Base-by-base conservation (phyloP, 1,140 invertebrate genomes). In the Ceratina japonica region DNA sequence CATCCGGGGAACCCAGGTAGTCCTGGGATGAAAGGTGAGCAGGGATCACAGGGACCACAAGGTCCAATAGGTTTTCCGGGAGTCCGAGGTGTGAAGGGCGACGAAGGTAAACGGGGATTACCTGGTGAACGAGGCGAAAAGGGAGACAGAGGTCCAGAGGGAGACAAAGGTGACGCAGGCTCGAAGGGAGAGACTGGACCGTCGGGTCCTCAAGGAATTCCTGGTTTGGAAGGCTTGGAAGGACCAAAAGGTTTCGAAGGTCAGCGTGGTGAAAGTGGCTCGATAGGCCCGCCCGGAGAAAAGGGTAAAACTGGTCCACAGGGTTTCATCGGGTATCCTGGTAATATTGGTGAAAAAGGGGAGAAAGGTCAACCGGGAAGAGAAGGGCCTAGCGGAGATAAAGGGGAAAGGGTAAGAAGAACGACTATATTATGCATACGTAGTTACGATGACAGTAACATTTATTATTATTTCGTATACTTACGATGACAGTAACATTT, bases 231-330 rank as follows among this genome's bases (percentile, higher is more conserved):
- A 93, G 97, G 97, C n/a, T 95, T 96, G 7, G 96, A 97, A 93
- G 97, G 97, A 62, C 94, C 96, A 73, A 97, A 97, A 94, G 96
- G 96, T 63, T 94, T 96, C 7, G 96, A 97, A 93, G 97, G 97
- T 20, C 94, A 95, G 3, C 93, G 96, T 89, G 96, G 94, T 91
- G 90, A 97, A 92, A 93, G 94, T 73, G 97, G 82, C 12, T 0
- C 49, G 15, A 27, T 27, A 58, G 87, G 87, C 31, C 10, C 31
- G 3, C n/a, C 56, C 3, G 95, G 97, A 59, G 97, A 97, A 89
- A 93, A 95, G n/a, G 97, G 97, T 8, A 93, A 95, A 75, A 94
- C 96, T 12, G 97, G 97, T 20, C 91, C 94, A 66, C 92, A 95
- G 0, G 97, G 97, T 73, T 96, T 97, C 84, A 89, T 93, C 44